phyloP scores from a whole-genome alignment of 2,888 invertebrate species.

The Bombylius major region DNA sequence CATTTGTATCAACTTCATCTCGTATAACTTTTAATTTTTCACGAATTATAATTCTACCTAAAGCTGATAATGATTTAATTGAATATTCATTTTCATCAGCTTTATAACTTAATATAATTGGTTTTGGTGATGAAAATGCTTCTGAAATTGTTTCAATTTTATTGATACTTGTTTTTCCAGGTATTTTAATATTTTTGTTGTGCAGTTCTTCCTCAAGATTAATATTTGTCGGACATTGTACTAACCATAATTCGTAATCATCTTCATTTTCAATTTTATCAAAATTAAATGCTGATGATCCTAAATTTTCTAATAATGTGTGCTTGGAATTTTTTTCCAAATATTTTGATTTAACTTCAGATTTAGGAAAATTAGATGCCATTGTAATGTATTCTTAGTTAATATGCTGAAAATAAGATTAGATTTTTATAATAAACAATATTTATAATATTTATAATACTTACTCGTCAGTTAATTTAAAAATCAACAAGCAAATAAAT shows the following conservation, averaged over 20 bases:
- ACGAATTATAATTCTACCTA: not conserved
- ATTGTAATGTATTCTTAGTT: too few species aligned
- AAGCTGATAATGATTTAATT: not conserved
- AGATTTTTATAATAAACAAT: too few species aligned
- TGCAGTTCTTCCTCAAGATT: not conserved
- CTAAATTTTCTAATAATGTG: too few species aligned
- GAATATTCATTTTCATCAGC: not conserved
- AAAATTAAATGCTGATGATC: not conserved
- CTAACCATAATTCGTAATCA: conserved; percentile 1
- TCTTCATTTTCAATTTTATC: not conserved
- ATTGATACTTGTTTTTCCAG: not conserved
- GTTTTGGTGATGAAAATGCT: not conserved
- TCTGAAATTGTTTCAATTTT: not conserved
- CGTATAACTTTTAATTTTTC: not conserved
- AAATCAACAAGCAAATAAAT: too few species aligned
- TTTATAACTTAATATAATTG: not conserved
- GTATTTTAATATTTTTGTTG: conserved; percentile 1
- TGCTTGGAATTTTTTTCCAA: too few species aligned
- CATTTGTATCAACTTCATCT: not conserved
- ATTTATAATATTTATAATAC: too few species aligned
- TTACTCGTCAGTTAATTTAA: too few species aligned
- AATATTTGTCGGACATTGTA: conserved; percentile 1
- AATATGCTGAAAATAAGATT: too few species aligned
- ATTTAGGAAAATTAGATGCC: too few species aligned
- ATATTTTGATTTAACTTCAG: too few species aligned